Conservation (phyloP, 2,797 vertebrate genomes). For the Mareca penelope region DNA sequence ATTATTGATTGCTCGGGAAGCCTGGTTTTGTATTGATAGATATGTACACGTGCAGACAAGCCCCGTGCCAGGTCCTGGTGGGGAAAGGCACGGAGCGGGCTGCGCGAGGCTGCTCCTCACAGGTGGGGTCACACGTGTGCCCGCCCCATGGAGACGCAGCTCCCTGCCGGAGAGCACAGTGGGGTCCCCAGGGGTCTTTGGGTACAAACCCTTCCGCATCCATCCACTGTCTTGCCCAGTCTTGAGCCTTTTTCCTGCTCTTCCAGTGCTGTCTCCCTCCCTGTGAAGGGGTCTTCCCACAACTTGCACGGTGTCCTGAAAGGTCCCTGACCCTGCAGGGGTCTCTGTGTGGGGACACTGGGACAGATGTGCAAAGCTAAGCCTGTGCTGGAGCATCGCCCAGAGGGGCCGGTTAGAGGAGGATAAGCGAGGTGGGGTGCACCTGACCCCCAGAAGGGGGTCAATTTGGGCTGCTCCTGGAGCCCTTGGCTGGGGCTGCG, state of each 20-base stretch:
- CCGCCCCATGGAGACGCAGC: neutral
- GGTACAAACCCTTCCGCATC: neutral
- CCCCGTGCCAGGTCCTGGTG: neutral
- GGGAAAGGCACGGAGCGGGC: neutral
- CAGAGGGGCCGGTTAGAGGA: neutral
- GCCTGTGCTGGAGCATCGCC: neutral
- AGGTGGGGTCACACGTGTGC: neutral
- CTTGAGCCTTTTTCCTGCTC: neutral
- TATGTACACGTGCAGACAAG: neutral
- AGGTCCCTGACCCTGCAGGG: neutral
- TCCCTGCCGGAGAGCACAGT: neutral
- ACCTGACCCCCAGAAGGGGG: rapidly evolving
- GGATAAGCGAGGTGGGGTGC: neutral
- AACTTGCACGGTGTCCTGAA: neutral
- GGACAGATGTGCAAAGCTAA: neutral
- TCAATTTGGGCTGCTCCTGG: neutral
- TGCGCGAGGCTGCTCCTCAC: rapidly evolving
- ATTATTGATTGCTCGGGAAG: conserved; percentile 70
- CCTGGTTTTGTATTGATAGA: conserved; percentile 38
- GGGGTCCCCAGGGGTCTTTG: neutral
- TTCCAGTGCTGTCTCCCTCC: neutral
- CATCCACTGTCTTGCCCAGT: neutral
- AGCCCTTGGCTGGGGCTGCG: neutral
- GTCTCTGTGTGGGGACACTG: neutral
- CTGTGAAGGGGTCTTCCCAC: neutral